These are phyloP conservation scores for Gymnothorax javanicus DNA, from an alignment of 2,797 vertebrate species.

Conservation along the genomic window DNA sequence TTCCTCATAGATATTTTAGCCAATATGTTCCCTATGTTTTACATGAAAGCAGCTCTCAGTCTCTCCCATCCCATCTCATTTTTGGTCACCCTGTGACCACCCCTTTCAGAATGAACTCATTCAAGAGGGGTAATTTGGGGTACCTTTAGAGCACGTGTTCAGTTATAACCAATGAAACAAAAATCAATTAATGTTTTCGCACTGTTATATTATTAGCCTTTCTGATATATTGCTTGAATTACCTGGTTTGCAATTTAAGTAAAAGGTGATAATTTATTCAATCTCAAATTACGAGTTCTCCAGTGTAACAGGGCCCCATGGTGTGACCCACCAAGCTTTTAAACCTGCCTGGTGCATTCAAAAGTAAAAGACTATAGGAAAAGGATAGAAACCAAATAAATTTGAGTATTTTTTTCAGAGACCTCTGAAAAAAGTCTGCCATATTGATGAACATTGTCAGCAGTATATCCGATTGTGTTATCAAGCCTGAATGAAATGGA, in stretches of 20 bases:
- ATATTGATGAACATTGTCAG: slow-evolving; percentile 52
- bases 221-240: slow-evolving; percentile 34
- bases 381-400: slow-evolving; percentile 36
- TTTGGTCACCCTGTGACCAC: slow-evolving; percentile 38
- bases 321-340: slow-evolving; percentile 26
- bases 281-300: slow-evolving; percentile 36
- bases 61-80: slow-evolving; percentile 31
- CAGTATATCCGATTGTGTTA: slow-evolving; percentile 45
- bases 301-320: slow-evolving; percentile 17
- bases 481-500: slow-evolving; percentile 46
- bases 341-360: slow-evolving; percentile 30
- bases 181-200: slow-evolving; percentile 41
- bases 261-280: slow-evolving; percentile 36
- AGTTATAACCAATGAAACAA: slow-evolving; percentile 40
- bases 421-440: slow-evolving; percentile 43
- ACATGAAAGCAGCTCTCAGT: slow-evolving; percentile 70
- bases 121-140: slow-evolving; percentile 40
- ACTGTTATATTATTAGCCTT: slow-evolving; percentile 38
- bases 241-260: slow-evolving; percentile 33
- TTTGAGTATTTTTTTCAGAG: slow-evolving; percentile 20
- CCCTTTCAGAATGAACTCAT: slow-evolving; percentile 57
- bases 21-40: slow-evolving; percentile 59
- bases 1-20: slow-evolving; percentile 68
- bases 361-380: slow-evolving; percentile 42
- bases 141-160: slow-evolving; percentile 22